These are phyloP conservation scores for Myiagra hebetior DNA, from an alignment of 2,113 vertebrate species.

Conservation along the genomic window DNA sequence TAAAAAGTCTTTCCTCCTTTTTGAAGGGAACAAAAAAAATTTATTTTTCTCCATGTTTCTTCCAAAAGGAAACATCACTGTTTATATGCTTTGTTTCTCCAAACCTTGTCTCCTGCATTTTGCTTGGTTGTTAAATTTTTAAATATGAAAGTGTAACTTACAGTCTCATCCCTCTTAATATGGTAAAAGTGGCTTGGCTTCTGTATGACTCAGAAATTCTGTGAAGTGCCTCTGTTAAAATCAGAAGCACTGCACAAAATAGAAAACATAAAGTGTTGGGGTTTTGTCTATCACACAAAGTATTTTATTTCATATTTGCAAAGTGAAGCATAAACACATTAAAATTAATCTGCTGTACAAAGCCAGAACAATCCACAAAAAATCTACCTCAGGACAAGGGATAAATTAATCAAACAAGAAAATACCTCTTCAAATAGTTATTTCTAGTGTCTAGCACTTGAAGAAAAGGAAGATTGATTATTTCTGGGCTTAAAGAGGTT, in stretches of 20 bases:
- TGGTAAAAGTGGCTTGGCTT: background rate
- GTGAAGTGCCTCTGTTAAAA: background rate
- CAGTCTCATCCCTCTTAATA: background rate
- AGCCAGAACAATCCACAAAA: background rate
- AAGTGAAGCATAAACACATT: background rate
- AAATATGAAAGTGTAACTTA: background rate
- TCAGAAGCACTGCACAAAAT: background rate
- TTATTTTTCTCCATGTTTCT: conserved; percentile 6
- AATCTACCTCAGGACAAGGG: background rate
- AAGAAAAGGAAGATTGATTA: background rate
- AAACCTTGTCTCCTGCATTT: background rate
- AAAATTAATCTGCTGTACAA: background rate
- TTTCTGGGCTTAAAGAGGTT: background rate
- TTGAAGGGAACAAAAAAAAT: background rate
- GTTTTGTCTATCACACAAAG: background rate
- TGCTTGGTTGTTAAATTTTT: conserved; percentile 15
- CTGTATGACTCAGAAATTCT: background rate
- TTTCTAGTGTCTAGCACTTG: background rate
- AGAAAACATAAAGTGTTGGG: background rate
- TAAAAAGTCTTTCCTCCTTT: background rate
- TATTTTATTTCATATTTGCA: background rate
- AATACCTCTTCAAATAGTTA: background rate
- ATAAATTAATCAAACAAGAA: background rate
- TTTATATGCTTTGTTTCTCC: conserved; percentile 2
- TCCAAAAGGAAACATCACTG: background rate